These are phyloP conservation scores for Heloderma charlesbogerti DNA, from an alignment of 2,113 vertebrate genomes.

Conservation along the genomic window DNA sequence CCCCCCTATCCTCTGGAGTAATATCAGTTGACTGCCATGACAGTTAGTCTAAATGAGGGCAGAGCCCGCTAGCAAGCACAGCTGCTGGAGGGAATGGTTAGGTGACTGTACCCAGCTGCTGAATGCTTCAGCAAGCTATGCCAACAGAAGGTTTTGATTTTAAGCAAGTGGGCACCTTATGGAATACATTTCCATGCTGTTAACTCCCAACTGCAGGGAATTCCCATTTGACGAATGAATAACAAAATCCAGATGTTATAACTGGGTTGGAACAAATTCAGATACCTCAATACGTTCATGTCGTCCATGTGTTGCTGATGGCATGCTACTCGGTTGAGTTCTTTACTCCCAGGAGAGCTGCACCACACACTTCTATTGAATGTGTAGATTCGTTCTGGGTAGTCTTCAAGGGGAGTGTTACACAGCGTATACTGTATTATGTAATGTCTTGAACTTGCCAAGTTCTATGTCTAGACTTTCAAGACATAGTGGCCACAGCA, in stretches of 20 bases:
- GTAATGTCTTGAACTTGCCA: too few relatives aligned
- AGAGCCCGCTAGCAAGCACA: conserved; percentile 40
- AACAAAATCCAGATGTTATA: conserved; percentile 18
- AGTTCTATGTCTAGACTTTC: background rate
- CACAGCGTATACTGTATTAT: too few relatives aligned
- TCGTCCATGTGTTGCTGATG: background rate
- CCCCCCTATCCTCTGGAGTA: conserved; percentile 33
- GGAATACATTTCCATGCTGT: conserved; percentile 13
- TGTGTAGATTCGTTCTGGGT: too few relatives aligned
- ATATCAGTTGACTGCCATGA: conserved; percentile 47
- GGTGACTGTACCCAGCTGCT: conserved; percentile 15
- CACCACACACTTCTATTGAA: too few relatives aligned
- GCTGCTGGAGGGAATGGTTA: conserved; percentile 1
- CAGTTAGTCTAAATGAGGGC: conserved; percentile 39
- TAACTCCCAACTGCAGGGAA: background rate
- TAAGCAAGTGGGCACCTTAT: conserved; percentile 13
- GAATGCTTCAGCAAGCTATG: conserved; percentile 4
- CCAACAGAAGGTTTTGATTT: conserved; percentile 15
- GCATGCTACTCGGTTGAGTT: background rate
- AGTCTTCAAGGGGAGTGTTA: too few relatives aligned
- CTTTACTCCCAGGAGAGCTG: too few relatives aligned
- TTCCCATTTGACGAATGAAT: background rate
- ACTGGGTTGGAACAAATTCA: background rate
- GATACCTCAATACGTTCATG: background rate
- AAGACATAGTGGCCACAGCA: background rate